Percentiles rank a stretch among this genome's conserved stretches.
phyloP scores from a whole-genome alignment of 2,888 invertebrate genomes.

The Ecdyonurus torrentis region DNA sequence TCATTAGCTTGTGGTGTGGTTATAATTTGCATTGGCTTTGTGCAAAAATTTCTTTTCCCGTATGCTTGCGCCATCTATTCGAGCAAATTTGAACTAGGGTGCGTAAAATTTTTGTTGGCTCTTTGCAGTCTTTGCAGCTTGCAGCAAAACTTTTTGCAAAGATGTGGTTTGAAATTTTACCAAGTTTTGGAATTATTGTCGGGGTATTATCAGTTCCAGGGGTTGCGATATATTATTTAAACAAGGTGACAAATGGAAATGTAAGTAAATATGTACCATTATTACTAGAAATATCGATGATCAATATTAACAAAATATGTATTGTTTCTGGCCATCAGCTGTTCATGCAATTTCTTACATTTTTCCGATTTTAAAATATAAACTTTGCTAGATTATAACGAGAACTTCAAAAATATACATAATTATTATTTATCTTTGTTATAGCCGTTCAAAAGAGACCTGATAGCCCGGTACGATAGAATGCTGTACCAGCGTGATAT shows the following conservation, averaged over 20 bases:
- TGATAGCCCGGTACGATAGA: slow-evolving; percentile 34
- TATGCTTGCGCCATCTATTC: not conserved
- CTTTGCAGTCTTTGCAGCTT: not conserved
- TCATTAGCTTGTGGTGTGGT: no score
- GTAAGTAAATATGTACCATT: slow-evolving; percentile 29
- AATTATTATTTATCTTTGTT: slow-evolving; percentile 18
- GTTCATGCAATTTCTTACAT: no score
- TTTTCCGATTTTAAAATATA: no score
- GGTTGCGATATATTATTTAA: slow-evolving; percentile 40
- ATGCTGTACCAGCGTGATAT: slow-evolving; percentile 40
- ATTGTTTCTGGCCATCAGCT: no score
- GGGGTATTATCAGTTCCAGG: slow-evolving; percentile 42
- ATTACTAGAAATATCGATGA: no score
- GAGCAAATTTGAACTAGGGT: not conserved
- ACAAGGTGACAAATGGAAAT: slow-evolving; percentile 42
- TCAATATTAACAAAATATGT: no score
- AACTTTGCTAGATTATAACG: no score
- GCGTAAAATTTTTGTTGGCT: no score
- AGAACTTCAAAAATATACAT: no score
- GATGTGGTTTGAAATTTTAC: slow-evolving; percentile 62
- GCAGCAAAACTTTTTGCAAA: slow-evolving; percentile 4
- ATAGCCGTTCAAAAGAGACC: slow-evolving; percentile 28
- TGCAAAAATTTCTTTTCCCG: no score
- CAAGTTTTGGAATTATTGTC: slow-evolving; percentile 40
- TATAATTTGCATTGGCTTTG: no score